A percentile compares a stretch with the other conserved stretches of the same genome.
Evolutionary conservation across 2,113 vertebrate genomes (phyloP).

Genomic region (Corythaeola cristata): DNA sequence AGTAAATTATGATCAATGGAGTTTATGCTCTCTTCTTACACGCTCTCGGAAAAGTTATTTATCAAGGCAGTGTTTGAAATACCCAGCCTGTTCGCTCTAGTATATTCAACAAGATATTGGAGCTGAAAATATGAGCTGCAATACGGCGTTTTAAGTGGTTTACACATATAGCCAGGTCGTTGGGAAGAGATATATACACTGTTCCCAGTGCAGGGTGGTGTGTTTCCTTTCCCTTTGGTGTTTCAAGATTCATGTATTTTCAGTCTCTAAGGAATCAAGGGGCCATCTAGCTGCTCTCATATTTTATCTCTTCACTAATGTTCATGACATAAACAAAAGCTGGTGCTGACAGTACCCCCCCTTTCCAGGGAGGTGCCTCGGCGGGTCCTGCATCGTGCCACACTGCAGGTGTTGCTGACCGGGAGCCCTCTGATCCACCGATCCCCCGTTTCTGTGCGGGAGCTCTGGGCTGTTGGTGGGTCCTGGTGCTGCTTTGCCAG

Average conservation of each 20-base stretch:
- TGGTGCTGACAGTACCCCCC: neutral
- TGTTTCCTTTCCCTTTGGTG: neutral
- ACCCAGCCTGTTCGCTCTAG: neutral
- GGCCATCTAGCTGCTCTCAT: neutral
- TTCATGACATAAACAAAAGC: neutral
- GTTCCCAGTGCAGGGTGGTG: neutral
- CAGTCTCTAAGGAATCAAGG: neutral
- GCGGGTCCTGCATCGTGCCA: rapidly evolving
- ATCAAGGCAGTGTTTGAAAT: neutral
- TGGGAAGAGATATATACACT: neutral
- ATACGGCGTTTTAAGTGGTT: neutral
- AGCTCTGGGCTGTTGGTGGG: neutral
- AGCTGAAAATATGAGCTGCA: neutral
- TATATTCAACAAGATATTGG: neutral
- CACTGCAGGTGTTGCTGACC: neutral
- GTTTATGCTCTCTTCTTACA: neutral
- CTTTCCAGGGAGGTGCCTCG: neutral
- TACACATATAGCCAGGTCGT: rapidly evolving
- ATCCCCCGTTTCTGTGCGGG: rapidly evolving
- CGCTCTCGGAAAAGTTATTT: neutral
- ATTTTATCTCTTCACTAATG: neutral
- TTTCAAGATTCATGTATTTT: neutral
- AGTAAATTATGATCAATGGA: neutral
- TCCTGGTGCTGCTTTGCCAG: neutral
- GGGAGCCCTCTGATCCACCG: rapidly evolving